Percentiles rank a stretch among this genome's conserved stretches.
Conservation (phyloP, 2,797 vertebrate genomes). For the Gorsachius magnificus region DNA sequence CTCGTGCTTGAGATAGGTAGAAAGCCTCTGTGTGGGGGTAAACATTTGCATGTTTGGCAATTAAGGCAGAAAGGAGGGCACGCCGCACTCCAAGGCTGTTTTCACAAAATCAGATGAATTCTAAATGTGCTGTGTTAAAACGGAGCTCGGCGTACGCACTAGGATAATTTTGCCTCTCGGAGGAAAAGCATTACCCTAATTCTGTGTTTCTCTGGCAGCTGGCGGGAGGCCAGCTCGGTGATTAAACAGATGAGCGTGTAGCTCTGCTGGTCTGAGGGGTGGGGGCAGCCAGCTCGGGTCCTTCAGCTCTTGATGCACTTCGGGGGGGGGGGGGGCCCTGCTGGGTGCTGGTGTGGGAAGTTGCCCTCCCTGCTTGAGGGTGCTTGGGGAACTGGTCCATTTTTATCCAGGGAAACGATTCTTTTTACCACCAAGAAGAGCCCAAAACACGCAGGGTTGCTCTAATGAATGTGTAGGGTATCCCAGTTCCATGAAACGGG, state of each 20-base stretch:
- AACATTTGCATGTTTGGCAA: neutral
- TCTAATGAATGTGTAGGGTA: neutral
- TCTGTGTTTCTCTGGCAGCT: conserved; percentile 11
- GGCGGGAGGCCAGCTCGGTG: neutral
- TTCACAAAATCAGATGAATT: neutral
- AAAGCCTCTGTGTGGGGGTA: neutral
- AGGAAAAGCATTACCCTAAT: conserved; percentile 43
- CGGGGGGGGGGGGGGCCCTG: neutral
- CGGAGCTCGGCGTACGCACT: conserved; percentile 4
- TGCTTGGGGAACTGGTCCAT: rapidly evolving
- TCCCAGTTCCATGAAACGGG: neutral
- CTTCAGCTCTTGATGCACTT: rapidly evolving
- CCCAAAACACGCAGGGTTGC: neutral
- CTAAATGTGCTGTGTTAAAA: conserved; percentile 5
- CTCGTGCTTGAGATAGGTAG: neutral
- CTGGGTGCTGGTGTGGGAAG: neutral
- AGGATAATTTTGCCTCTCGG: conserved; percentile 23
- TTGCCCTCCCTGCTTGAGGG: neutral
- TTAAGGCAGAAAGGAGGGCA: neutral
- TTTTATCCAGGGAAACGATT: neutral
- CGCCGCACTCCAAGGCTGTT: neutral
- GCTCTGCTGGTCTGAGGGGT: neutral
- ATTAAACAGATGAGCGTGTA: neutral
- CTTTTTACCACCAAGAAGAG: neutral
- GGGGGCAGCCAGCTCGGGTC: neutral